Evolutionary conservation across 2,797 vertebrate species (phyloP).

Genomic region (Thunnus albacares): DNA sequence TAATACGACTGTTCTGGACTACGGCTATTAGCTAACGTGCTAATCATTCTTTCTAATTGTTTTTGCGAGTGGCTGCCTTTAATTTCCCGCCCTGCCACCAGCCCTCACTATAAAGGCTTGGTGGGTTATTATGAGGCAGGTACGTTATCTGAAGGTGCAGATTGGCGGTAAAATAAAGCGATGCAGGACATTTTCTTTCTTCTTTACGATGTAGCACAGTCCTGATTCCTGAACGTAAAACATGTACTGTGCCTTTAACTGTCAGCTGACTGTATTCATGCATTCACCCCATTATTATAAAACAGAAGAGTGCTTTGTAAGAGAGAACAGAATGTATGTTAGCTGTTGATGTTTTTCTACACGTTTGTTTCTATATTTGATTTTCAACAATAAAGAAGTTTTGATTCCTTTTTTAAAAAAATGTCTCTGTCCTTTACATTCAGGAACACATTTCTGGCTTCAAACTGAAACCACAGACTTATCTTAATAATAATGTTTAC

Average conservation of each 20-base stretch:
- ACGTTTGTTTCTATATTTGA: conserved; percentile 63
- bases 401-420: conserved; percentile 69
- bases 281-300: conserved; percentile 4
- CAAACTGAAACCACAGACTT: too few relatives aligned
- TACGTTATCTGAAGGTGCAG: too few relatives aligned
- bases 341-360: conserved; percentile 49
- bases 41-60: background rate
- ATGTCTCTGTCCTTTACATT: background rate
- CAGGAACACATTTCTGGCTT: too few relatives aligned
- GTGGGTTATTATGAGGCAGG: background rate
- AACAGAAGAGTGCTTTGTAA: conserved; percentile 33
- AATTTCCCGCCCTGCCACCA: background rate
- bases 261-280: conserved; percentile 20
- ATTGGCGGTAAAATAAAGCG: background rate
- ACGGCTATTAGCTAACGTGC: background rate
- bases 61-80: background rate
- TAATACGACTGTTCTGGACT: too few relatives aligned
- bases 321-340: conserved; percentile 58
- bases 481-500: too few relatives aligned
- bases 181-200: conserved; percentile 6
- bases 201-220: background rate
- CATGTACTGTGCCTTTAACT: conserved; percentile 28
- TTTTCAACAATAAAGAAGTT: conserved; percentile 79
- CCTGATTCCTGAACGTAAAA: conserved; percentile 2
- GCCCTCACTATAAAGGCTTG: background rate